phyloP scores from a whole-genome alignment of 2,797 vertebrate species.

The Hipposideros larvatus region DNA sequence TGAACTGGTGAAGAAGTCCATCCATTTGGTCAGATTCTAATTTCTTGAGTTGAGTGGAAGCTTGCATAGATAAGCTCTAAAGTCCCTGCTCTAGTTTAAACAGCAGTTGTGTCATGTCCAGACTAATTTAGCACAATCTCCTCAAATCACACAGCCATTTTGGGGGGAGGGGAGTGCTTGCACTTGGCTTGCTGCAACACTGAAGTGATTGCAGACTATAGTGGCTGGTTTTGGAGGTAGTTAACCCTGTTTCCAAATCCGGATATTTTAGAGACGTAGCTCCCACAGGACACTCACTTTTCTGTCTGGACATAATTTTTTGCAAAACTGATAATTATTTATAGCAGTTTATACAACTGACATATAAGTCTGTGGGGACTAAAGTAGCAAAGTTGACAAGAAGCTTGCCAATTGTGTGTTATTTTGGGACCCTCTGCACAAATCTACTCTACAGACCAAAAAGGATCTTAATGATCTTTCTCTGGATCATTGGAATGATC shows the following conservation, averaged over 20 bases:
- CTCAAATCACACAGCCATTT: not conserved
- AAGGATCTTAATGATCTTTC: constrained; percentile 28
- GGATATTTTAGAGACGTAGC: not conserved
- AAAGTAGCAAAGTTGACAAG: constrained; percentile 39
- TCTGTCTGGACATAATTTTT: constrained; percentile 61
- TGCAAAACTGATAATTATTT: constrained; percentile 63
- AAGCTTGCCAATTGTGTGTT: constrained; percentile 45
- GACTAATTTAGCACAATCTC: not conserved
- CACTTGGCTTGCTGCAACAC: not conserved
- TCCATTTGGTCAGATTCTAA: not conserved
- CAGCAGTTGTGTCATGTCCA: not conserved
- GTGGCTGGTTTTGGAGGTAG: not conserved
- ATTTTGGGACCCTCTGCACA: constrained; percentile 8
- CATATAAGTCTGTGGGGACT: constrained; percentile 43
- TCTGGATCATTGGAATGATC: not conserved
- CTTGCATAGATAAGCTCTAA: not conserved
- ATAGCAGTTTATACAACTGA: constrained; percentile 59
- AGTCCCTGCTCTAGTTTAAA: not conserved
- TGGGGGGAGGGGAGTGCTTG: not conserved
- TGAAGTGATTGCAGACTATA: not conserved
- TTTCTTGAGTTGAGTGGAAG: not conserved
- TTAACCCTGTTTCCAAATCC: constrained; percentile 47
- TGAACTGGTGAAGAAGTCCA: not conserved
- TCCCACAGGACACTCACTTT: constrained; percentile 41
- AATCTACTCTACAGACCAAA: constrained; percentile 33